Conservation (phyloP, 2,888 invertebrate genomes). For the Germaria angustata region DNA sequence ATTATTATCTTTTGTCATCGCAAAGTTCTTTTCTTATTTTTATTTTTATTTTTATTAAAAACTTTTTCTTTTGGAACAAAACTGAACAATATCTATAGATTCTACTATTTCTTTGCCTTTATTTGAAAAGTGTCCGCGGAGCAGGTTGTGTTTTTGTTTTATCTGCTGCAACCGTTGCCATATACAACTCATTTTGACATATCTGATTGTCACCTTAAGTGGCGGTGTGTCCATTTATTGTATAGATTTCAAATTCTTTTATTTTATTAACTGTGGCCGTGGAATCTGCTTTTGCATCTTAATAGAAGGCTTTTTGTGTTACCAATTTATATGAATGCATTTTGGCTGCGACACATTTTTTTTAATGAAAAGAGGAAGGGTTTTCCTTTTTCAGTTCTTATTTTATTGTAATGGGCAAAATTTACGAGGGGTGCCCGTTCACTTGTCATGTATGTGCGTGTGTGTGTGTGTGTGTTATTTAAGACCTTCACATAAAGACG, state of each 20-base stretch:
- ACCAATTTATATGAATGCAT: conserved; percentile 6
- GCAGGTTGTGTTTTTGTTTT: conserved; percentile 34
- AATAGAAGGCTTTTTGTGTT: not conserved
- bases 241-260: conserved; percentile 60
- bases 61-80: conserved; percentile 12
- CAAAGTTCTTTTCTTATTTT: not conserved
- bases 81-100: conserved; percentile 48
- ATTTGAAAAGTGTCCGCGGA: not conserved
- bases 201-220: conserved; percentile 70
- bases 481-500: conserved; percentile 1
- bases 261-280: conserved; percentile 18
- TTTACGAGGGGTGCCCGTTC: conserved; percentile 60
- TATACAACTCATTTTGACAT: conserved; percentile 68
- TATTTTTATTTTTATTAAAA: not conserved
- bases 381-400: conserved; percentile 14
- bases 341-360: conserved; percentile 15
- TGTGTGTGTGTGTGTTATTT: conserved; percentile 26
- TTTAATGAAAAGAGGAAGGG: conserved; percentile 39
- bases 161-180: conserved; percentile 56
- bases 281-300: conserved; percentile 3
- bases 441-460: conserved; percentile 50
- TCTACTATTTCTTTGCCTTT: conserved; percentile 11
- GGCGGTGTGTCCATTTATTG: conserved; percentile 62
- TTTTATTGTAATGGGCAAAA: conserved; percentile 55
- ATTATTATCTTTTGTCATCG: conserved; percentile 64